phyloP scores from a whole-genome alignment of 2,888 invertebrate genomes.

The Mayetiola destructor region DNA sequence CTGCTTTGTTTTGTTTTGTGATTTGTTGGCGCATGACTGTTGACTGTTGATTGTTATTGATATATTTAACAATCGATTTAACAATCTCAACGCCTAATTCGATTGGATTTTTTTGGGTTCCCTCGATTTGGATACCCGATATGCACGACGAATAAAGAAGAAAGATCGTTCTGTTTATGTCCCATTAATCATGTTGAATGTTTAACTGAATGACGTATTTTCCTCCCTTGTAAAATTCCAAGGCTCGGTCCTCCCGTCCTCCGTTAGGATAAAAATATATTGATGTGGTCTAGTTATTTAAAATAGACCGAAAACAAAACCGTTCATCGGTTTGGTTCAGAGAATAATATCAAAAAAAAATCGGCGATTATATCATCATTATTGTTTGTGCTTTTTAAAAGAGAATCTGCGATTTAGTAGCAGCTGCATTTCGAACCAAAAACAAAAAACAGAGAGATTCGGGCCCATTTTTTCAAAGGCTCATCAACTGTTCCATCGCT shows the following conservation, averaged over 20 bases:
- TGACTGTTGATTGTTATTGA: not conserved
- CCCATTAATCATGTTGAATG: constrained; percentile 4
- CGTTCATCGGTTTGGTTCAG: not conserved
- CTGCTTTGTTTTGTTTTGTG: not conserved
- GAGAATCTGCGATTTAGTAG: not conserved
- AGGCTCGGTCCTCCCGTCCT: too few relatives aligned
- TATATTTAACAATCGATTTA: not conserved
- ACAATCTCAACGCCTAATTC: not conserved
- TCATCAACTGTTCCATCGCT: too few relatives aligned
- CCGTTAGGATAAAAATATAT: not conserved
- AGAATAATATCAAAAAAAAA: not conserved
- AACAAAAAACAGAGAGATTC: too few relatives aligned
- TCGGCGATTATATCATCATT: not conserved
- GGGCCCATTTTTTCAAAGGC: too few relatives aligned
- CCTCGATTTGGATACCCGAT: too few relatives aligned
- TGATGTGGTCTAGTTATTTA: not conserved
- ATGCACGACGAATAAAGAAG: too few relatives aligned
- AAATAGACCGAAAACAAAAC: not conserved
- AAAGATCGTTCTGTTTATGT: not conserved
- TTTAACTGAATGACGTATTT: constrained; percentile 5
- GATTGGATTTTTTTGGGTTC: constrained; percentile 1
- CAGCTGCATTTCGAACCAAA: too few relatives aligned
- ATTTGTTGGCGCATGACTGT: not conserved
- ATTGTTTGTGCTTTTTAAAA: not conserved
- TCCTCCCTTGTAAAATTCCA: constrained; percentile 3